Conservation (phyloP, 2,888 invertebrate genomes). For the Apodemia duryi region DNA sequence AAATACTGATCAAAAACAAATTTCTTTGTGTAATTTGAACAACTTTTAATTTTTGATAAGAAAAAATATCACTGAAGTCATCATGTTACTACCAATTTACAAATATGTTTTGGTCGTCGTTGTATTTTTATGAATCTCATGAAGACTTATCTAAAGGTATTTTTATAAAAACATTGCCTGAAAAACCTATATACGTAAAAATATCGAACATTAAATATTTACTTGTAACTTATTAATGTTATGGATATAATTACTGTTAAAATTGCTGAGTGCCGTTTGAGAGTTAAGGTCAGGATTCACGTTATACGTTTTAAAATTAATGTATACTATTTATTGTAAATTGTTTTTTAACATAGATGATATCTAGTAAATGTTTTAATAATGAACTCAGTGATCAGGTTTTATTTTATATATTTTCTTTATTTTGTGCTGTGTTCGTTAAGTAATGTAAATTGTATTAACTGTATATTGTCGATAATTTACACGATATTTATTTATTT, state of each 20-base stretch:
- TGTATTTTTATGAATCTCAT: slow-evolving; percentile 40
- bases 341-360: slow-evolving; percentile 66
- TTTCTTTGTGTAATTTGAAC: neutral
- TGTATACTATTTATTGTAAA: slow-evolving; percentile 72
- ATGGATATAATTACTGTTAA: slow-evolving; percentile 52
- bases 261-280: slow-evolving; percentile 41
- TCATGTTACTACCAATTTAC: slow-evolving; percentile 8
- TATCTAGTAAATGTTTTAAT: slow-evolving; percentile 68
- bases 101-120: slow-evolving; percentile 34
- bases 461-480: slow-evolving; percentile 74
- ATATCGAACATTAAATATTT: slow-evolving; percentile 67
- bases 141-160: slow-evolving; percentile 58
- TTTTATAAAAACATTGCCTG: slow-evolving; percentile 77
- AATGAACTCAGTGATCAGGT: slow-evolving; percentile 65
- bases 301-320: slow-evolving; percentile 72
- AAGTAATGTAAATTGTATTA: slow-evolving; percentile 76
- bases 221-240: slow-evolving; percentile 70
- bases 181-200: slow-evolving; percentile 76
- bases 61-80: neutral
- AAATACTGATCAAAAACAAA: neutral
- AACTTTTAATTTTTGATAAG: neutral
- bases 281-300: slow-evolving; percentile 64
- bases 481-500: slow-evolving; percentile 77
- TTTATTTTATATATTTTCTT: slow-evolving; percentile 52
- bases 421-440: slow-evolving; percentile 77